Evolutionary conservation across 2,888 invertebrate genomes (phyloP), one percentile per base, ranked within the genome.

Genomic region (Meiosimyza platycephala): DNA sequence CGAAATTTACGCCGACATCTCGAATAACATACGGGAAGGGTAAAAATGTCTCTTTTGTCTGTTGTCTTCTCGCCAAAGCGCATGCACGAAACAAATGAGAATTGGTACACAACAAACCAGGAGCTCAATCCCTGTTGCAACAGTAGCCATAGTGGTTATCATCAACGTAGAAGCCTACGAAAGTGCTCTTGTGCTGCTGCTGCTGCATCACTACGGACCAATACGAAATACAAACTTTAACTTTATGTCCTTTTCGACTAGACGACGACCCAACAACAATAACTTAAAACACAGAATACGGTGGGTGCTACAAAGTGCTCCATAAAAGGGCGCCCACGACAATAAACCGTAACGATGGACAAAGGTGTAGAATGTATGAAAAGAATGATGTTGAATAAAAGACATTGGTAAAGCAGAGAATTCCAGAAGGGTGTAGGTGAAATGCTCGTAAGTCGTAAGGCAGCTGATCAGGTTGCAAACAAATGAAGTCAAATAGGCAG

Each of bases 391-490:
- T 57, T 11, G 47, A 18, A 57, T 6, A 55, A 13, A 55, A 6
- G 55, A 40, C 7, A 3, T 12, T 28, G 66, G 28, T 22, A 33
- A n/a, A 22, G 16, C 40, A 40, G 9, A 40, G 40, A 40, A 40
- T 40, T 40, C 9, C 40, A 40, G 9, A 6, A 12, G 40, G 55
- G 22, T 13, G 52, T 18, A 51, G 62, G 62, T 12, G n/a, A 6
- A 33, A n/a, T 28, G 12, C 28, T 9, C 18, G 55, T n/a, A 52
- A 40, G 40, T 51, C 62, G 40, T 33, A 18, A n/a, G 70, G 79
- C 80, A 80, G 81, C 82, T 81, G 81, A 81, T 81, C 82, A 78
- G 75, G 79, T 82, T 81, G 80, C 82, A 63, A 54, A 48, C 18
- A 63, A 63, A 70, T 60, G 52, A 60, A 70, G 33, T 70, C 50